Evolutionary conservation across 2,888 invertebrate genomes (phyloP), one percentile per base, ranked within the genome.

Genomic region (Cancer borealis): DNA sequence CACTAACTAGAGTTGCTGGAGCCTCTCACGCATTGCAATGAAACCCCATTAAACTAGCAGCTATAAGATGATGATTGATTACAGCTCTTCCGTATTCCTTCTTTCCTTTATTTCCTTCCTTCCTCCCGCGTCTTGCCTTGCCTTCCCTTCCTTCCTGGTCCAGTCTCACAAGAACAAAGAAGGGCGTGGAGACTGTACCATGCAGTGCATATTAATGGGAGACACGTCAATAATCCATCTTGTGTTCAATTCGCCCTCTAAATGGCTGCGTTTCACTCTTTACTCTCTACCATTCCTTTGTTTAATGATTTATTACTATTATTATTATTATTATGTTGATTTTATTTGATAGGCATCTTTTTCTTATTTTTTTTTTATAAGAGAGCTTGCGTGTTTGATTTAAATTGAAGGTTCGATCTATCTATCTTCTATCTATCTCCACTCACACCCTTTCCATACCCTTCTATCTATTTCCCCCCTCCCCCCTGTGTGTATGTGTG

Each of bases 101-200:
- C 46, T 4, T 39, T 54, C 45, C 88, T 88, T 88, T 84, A n/a
- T n/a, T 91, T 46, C 73, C 91, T 45, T 26, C 91, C n/a, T 46
- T 73, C 73, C 54, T 91, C 73, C 91, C 73, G 45, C 73, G 60
- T 91, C 91, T 73, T 73, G n/a, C 46, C 91, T 46, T 73, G 46
- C 73, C 54, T 73, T 26, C 54, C 54, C 26, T 90, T 54, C 66
- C 21, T 21, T 84, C 84, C 73, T 26, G 26, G 26, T 79, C 73
- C 73, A 79, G 26, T 60, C 60, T 26, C 73, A 1, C 17, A 45
- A 73, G 91, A 91, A 91, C 91, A 91, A 91, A 91, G 91, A 91
- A 73, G 91, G 91, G 91, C 73, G 91, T 91, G 91, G 91, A 91
- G 39, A 73, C 91, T 46, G 39, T 73, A 66, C 8, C 91, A 73